phyloP scores from a whole-genome alignment of 2,888 invertebrate species.

The Ochlodes sylvanus region DNA sequence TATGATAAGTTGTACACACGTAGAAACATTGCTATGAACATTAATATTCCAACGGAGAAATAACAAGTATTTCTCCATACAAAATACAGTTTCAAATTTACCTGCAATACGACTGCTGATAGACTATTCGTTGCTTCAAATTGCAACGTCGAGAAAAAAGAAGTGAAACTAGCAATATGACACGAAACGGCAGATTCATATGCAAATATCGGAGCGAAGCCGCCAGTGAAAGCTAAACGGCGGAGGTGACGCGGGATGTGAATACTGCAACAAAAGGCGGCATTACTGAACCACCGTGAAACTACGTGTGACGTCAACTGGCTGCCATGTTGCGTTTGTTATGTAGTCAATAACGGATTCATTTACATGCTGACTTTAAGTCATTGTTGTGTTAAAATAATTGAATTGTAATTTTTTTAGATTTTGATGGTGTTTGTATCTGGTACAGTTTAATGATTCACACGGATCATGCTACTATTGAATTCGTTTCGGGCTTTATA shows the following conservation, averaged over 20 bases:
- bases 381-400: neutral
- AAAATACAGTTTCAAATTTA: constrained; percentile 15
- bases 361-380: neutral
- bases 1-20: neutral
- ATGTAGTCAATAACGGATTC: constrained; percentile 6
- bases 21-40: neutral
- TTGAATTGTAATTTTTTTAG: too few relatives aligned
- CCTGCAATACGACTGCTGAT: constrained; percentile 44
- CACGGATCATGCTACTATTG: too few relatives aligned
- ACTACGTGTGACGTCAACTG: constrained; percentile 23
- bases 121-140: constrained; percentile 55
- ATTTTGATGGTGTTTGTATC: too few relatives aligned
- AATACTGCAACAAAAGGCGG: constrained; percentile 33
- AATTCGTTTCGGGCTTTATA: too few relatives aligned
- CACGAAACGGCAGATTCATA: constrained; percentile 70
- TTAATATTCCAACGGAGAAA: neutral
- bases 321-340: constrained; percentile 18
- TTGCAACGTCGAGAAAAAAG: constrained; percentile 52
- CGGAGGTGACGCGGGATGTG: constrained; percentile 39
- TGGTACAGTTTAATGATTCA: too few relatives aligned
- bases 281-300: constrained; percentile 22
- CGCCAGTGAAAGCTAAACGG: constrained; percentile 69
- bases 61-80: neutral
- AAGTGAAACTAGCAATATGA: constrained; percentile 60
- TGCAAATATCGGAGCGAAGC: constrained; percentile 68